Percentiles rank a stretch among this genome's conserved stretches.
Conservation (phyloP, 2,113 vertebrate genomes). For the Grus americana region DNA sequence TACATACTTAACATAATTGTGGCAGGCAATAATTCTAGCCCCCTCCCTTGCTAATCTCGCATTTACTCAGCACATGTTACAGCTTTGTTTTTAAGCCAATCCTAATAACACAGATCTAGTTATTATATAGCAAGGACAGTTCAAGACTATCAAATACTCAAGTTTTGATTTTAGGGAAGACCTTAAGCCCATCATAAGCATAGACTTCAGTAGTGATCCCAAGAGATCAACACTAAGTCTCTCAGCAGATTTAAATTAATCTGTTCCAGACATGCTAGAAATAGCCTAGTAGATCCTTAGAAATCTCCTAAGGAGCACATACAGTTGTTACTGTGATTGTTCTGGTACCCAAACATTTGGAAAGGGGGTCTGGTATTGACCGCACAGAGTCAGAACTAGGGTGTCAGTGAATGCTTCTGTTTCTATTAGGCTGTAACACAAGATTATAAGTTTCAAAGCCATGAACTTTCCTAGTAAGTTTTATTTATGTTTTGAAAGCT, state of each 20-base stretch:
- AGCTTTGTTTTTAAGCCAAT: slow-evolving; percentile 28
- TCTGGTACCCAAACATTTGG: too few species aligned
- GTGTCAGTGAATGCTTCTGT: background rate
- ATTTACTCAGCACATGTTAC: background rate
- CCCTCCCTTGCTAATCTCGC: background rate
- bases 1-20: rapidly evolving
- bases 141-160: background rate
- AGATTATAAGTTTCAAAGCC: background rate
- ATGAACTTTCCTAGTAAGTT: background rate
- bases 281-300: background rate
- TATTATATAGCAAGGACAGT: background rate
- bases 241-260: slow-evolving; percentile 58
- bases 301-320: background rate
- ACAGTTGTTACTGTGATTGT: background rate
- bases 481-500: background rate
- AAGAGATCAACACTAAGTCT: slow-evolving; percentile 15
- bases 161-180: background rate
- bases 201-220: background rate
- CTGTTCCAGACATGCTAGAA: slow-evolving; percentile 39
- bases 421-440: background rate
- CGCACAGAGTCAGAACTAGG: background rate
- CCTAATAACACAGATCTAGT: background rate
- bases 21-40: background rate
- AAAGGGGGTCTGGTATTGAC: too few species aligned
- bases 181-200: background rate